Percentiles rank a stretch among this genome's conserved stretches.
These are phyloP conservation scores for Tympanoctomys barrerae DNA, from an alignment of 2,797 vertebrate genomes.

Conservation along the genomic window DNA sequence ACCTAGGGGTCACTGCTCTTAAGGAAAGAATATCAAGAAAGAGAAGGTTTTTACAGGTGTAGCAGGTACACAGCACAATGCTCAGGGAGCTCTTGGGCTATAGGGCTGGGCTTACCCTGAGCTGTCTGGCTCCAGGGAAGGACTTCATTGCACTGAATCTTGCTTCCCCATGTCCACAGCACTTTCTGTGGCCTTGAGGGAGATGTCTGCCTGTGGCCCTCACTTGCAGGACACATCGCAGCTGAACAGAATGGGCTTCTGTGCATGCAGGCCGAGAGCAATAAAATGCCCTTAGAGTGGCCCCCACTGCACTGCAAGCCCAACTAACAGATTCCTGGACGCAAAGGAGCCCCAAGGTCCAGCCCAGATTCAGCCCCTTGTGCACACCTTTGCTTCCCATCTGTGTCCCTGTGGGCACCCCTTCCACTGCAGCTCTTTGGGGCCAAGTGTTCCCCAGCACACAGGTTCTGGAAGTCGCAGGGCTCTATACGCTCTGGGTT, in stretches of 20 bases:
- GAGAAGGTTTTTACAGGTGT: too few relatives aligned
- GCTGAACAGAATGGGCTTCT: slow-evolving; percentile 41
- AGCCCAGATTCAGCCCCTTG: fast-evolving
- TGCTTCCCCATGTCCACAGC: neutral
- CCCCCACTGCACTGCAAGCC: slow-evolving; percentile 72
- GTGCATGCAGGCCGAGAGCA: slow-evolving; percentile 70
- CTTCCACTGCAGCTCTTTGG: neutral
- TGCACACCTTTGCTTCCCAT: neutral
- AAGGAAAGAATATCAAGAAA: too few relatives aligned
- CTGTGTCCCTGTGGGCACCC: neutral
- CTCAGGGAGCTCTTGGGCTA: too few relatives aligned
- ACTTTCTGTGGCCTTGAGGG: too few relatives aligned
- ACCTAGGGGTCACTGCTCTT: too few relatives aligned
- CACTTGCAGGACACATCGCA: fast-evolving
- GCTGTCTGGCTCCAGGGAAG: neutral
- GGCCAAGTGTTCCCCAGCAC: fast-evolving
- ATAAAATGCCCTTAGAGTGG: slow-evolving; percentile 82
- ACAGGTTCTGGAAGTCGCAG: neutral
- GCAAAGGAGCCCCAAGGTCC: slow-evolving; percentile 67
- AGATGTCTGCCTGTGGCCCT: neutral
- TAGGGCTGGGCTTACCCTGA: neutral
- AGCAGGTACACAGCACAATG: neutral
- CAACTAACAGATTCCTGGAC: slow-evolving; percentile 80
- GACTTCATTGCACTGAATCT: neutral
- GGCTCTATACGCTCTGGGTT: fast-evolving